These are phyloP conservation scores for Barnardius zonarius DNA, from an alignment of 2,113 vertebrate genomes.

Conservation along the genomic window DNA sequence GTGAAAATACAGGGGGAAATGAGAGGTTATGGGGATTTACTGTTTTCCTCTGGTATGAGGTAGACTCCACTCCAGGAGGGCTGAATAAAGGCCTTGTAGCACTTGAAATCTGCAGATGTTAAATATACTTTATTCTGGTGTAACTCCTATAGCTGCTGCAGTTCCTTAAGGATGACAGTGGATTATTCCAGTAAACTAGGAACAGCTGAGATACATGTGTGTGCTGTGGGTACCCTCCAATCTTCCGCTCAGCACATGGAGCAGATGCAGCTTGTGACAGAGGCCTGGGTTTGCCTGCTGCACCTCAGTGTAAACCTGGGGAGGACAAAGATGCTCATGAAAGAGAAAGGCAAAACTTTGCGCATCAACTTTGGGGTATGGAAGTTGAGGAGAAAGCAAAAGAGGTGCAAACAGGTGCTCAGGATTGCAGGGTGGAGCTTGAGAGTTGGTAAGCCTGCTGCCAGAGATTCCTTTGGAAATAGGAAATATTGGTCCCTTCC, in stretches of 20 bases:
- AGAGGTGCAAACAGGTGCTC: background rate
- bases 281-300: background rate
- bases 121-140: background rate
- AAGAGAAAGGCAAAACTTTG: background rate
- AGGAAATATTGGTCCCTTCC: background rate
- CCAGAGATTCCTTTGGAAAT: background rate
- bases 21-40: background rate
- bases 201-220: background rate
- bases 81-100: background rate
- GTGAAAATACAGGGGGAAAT: background rate
- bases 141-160: background rate
- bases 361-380: background rate
- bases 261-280: background rate
- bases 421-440: background rate
- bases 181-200: background rate
- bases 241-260: background rate
- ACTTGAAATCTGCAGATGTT: background rate
- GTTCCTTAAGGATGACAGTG: background rate
- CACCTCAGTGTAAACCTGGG: background rate
- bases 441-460: background rate
- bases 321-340: rapidly evolving
- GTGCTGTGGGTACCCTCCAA: background rate
- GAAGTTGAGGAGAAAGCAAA: background rate
- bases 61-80: background rate
- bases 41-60: background rate